Evolutionary conservation across 2,113 vertebrate genomes (phyloP).

Genomic region (Hypocryptadius cinnamomeus): DNA sequence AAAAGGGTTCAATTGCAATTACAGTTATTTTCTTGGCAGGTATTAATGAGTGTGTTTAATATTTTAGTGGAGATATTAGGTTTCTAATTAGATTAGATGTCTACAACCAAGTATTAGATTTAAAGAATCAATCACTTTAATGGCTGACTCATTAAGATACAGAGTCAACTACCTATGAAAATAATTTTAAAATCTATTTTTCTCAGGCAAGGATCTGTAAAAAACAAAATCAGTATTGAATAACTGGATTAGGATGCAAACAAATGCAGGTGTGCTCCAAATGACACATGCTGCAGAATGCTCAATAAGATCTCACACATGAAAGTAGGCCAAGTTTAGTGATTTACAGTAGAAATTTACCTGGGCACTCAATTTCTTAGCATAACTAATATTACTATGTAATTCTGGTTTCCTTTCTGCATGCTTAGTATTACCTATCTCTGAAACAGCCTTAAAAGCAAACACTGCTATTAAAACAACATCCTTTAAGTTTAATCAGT

Average conservation of each 20-base stretch:
- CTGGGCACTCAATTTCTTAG: neutral
- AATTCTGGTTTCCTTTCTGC: neutral
- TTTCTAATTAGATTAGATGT: neutral
- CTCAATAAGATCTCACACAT: neutral
- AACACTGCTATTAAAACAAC: neutral
- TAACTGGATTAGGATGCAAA: neutral
- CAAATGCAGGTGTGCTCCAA: neutral
- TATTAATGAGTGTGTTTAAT: neutral
- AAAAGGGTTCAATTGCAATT: neutral
- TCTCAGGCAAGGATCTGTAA: neutral
- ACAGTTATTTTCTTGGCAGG: neutral
- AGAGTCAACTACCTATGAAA: neutral
- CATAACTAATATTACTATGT: neutral
- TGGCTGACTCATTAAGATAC: neutral
- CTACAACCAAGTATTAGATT: neutral
- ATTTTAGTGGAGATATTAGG: neutral
- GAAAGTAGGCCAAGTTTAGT: neutral
- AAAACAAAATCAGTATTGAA: neutral
- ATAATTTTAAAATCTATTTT: neutral
- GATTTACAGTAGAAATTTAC: neutral
- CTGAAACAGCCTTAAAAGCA: neutral
- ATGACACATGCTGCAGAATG: neutral
- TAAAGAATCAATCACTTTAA: neutral
- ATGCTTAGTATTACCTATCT: neutral
- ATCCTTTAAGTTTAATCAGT: neutral